These are phyloP conservation scores for Lacerta bilineata DNA, from an alignment of 2,797 vertebrate species.

Conservation along the genomic window DNA sequence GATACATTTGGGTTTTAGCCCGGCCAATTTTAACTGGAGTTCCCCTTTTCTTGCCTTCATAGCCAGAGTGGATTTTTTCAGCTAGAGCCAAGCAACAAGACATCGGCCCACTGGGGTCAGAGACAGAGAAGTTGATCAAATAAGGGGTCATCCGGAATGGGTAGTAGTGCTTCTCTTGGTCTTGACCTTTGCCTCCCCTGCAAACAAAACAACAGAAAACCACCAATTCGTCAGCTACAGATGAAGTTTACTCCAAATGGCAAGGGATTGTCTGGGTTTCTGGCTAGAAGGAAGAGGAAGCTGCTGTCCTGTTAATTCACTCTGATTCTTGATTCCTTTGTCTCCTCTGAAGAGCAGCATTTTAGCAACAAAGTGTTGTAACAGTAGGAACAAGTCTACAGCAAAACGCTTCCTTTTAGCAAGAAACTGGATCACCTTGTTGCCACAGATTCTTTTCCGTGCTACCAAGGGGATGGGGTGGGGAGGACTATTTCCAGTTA, in stretches of 20 bases:
- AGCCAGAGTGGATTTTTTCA: conserved; percentile 93
- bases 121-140: conserved; percentile 82
- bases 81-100: conserved; percentile 88
- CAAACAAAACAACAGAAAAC: conserved; percentile 46
- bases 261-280: not conserved
- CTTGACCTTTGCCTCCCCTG: conserved; percentile 80
- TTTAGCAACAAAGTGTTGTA: not conserved
- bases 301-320: not conserved
- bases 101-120: conserved; percentile 77
- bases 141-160: conserved; percentile 90
- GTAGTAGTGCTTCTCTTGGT: conserved; percentile 80
- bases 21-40: not conserved
- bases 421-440: not conserved
- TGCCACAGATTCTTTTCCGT: not conserved
- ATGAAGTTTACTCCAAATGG: not conserved
- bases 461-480: not conserved
- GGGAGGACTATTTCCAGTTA: not conserved
- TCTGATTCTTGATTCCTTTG: conserved; percentile 1
- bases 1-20: not conserved
- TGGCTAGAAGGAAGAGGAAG: not conserved
- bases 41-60: conserved; percentile 83
- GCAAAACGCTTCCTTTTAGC: not conserved
- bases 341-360: not conserved
- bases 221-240: not conserved
- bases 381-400: not conserved